Base-by-base conservation (phyloP, 2,797 vertebrate genomes). In the Oreonectes daqikongensis region DNA sequence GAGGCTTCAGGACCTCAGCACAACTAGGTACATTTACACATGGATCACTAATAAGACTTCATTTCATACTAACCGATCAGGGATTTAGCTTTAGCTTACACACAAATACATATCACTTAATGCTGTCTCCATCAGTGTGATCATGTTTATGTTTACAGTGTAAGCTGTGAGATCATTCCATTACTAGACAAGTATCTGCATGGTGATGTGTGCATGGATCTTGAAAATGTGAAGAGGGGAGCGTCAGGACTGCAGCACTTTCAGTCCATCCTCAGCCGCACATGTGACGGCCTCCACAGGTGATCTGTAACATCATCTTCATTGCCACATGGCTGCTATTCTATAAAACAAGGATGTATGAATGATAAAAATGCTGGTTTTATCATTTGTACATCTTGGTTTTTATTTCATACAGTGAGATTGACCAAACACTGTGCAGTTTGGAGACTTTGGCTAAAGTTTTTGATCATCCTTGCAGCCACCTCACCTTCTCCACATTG, bases 371-470 rank as follows among this genome's bases (percentile, higher is more conserved):
- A 48, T 59, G 30, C 26, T 3, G 80, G 11, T 84, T 1, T n/a
- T n/a, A n/a, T n/a, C n/a, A n/a, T n/a, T n/a, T n/a, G n/a, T n/a
- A n/a, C n/a, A n/a, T n/a, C n/a, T n/a, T n/a, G n/a, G n/a, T n/a
- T n/a, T n/a, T n/a, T 80, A 15, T 79, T 48, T 48, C 30, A 82
- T 69, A 72, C 90, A 95, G 94, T 87, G 93, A 95, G 85, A 93
- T 94, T 73, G 93, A 94, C 81, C 84, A 90, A 80, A 94, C 93
- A 2, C 89, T 93, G 48, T 90, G 90, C 67, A 94, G 93, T 86
- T 85, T 95, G 87, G 93, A 94, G 86, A 94, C 92, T 12, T 84
- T 95, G 86, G 92, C 91, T 17, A 93, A 93, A 75, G 93, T 95
- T 35, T 94, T 95, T 53, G 93, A 93, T 68, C 90, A 93, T 81